These are phyloP conservation scores for Euphonia xanthogaster DNA, from an alignment of 2,797 vertebrate species.

Conservation along the genomic window DNA sequence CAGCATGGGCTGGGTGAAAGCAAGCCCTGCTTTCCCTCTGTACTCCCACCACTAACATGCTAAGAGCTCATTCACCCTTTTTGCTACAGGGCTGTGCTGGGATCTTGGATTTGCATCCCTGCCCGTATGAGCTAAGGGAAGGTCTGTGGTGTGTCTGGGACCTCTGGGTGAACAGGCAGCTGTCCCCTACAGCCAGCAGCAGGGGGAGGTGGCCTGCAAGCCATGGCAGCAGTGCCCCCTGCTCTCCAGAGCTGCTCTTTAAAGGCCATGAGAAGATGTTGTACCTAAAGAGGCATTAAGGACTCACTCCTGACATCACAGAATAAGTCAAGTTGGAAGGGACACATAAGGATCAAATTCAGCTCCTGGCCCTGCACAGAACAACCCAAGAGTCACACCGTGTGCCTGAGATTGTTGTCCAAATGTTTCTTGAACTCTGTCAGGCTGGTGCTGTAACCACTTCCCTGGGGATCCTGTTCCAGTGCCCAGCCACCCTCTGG, in stretches of 20 bases:
- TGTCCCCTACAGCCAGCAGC: rapidly evolving
- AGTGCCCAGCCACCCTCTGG: background rate
- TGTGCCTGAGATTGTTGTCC: rapidly evolving
- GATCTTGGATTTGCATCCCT: background rate
- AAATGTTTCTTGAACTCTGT: background rate
- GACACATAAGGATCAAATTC: background rate
- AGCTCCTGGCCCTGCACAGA: background rate
- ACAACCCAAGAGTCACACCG: rapidly evolving
- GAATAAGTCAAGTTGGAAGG: background rate
- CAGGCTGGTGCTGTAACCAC: background rate
- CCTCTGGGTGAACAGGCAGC: background rate
- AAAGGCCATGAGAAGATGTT: background rate
- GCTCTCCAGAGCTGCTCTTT: background rate
- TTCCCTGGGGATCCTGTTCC: background rate
- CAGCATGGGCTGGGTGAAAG: background rate
- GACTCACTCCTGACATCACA: background rate
- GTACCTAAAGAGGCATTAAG: background rate
- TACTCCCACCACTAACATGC: rapidly evolving
- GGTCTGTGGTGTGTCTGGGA: background rate
- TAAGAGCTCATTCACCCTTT: background rate
- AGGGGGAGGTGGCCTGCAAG: background rate
- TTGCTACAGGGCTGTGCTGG: background rate
- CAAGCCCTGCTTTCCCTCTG: background rate
- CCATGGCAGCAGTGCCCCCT: rapidly evolving
- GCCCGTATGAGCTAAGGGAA: background rate